These are phyloP conservation scores for Drosophila maculinotata DNA, from an alignment of 2,888 invertebrate species.

Conservation along the genomic window DNA sequence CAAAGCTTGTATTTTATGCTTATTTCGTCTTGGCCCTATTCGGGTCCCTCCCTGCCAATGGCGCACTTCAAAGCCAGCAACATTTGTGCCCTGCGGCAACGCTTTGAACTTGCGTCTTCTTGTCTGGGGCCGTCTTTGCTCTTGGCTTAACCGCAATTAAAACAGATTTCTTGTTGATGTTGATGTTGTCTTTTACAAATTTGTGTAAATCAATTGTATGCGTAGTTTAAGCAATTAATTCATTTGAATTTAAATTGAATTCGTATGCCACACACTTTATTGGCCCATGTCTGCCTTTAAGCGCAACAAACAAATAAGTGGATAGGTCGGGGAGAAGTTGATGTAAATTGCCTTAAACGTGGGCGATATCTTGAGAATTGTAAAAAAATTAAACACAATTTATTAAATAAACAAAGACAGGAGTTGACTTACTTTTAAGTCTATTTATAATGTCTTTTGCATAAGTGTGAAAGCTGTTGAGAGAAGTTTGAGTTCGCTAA, in stretches of 20 bases:
- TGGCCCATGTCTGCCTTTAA: constrained; percentile 4
- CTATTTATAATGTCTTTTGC: background rate
- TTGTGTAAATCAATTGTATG: constrained; percentile 76
- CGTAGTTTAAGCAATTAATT: constrained; percentile 74
- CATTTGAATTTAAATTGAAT: constrained; percentile 66
- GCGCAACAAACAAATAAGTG: constrained; percentile 7
- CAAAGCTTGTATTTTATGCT: constrained; percentile 54
- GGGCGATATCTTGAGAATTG: background rate
- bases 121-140: constrained; percentile 56
- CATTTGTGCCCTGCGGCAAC: constrained; percentile 57
- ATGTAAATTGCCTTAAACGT: background rate
- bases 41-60: constrained; percentile 32
- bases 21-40: constrained; percentile 45
- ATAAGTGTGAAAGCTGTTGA: background rate
- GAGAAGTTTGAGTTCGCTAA: background rate
- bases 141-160: constrained; percentile 71
- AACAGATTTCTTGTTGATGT: constrained; percentile 71
- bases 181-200: constrained; percentile 74
- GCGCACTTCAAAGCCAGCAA: constrained; percentile 69
- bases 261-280: constrained; percentile 14
- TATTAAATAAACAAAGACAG: background rate
- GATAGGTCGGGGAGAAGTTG: too few relatives aligned
- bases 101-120: constrained; percentile 71
- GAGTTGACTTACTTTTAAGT: background rate
- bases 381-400: background rate